These are phyloP conservation scores for Ecdyonurus torrentis DNA, from an alignment of 2,888 invertebrate species.

Conservation along the genomic window DNA sequence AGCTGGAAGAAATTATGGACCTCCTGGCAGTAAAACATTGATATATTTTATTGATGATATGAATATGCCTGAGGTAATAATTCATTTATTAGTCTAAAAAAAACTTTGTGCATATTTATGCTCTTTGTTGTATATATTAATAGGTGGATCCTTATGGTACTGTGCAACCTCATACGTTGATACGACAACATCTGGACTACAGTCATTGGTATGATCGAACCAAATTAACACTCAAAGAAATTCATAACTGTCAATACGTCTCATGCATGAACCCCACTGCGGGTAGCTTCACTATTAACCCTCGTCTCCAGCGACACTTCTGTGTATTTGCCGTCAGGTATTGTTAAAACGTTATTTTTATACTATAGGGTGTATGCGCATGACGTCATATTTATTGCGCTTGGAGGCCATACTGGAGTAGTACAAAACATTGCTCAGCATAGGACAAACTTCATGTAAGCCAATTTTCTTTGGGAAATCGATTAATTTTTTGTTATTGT, in stretches of 20 bases:
- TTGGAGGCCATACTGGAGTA: no score
- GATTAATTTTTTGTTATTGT: no score
- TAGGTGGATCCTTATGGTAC: constrained; percentile 72
- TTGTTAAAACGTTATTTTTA: no score
- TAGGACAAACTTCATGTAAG: no score
- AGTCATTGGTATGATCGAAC: constrained; percentile 90
- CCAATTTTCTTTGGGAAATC: no score
- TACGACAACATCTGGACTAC: constrained; percentile 90
- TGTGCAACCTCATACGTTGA: constrained; percentile 89
- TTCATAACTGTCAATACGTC: constrained; percentile 92
- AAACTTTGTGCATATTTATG: neutral
- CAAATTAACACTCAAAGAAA: constrained; percentile 77
- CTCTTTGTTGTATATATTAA: neutral
- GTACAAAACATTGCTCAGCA: no score
- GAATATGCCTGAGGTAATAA: constrained; percentile 87
- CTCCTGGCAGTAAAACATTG: constrained; percentile 83
- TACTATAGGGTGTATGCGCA: no score
- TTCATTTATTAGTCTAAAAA: neutral
- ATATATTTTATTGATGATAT: constrained; percentile 94
- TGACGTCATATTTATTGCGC: no score
- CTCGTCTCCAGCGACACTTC: constrained; percentile 79
- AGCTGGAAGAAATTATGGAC: constrained; percentile 87
- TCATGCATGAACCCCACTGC: constrained; percentile 98
- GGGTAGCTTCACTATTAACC: constrained; percentile 92
- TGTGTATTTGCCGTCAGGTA: constrained; percentile 68